Base-by-base conservation (phyloP, 2,797 vertebrate genomes). In the Acipenser transmontanus region DNA sequence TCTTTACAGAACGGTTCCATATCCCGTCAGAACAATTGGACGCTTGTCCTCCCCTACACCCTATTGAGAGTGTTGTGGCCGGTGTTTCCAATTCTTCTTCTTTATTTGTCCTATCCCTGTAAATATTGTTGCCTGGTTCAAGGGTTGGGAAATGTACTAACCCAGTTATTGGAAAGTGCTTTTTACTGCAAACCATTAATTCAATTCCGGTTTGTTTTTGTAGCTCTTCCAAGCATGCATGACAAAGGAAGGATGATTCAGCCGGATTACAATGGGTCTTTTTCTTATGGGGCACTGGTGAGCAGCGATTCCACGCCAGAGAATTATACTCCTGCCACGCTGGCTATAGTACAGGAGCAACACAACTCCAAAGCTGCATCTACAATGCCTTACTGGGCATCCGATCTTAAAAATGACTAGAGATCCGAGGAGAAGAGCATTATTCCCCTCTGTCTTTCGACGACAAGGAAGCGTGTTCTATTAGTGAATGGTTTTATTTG, bases 221-320 rank as follows among this genome's bases (percentile, higher is more conserved):
- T 84, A 98, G 97, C 94, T 72, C 83, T 96, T 73, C 93, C 94
- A 6, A 93, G 89, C 51, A 92, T 98, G 77, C 95, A 97, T 5
- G 91, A 94, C 77, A 93, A 93, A 49, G 92, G 91, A 63, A 85
- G 80, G 63, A 82, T 80, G 0, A 79, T 93, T 59, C 95, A 97
- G 84, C 93, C 95, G 0, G 95, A 98, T 65, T 91, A 92, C 76
- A 94, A 88, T 59, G 84, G 92, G 50, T 93, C 95, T 1, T 98
- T 98, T 75, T 96, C 96, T 61, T 99, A 99, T 0, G 97, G 97
- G 0, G 88, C 96, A 47, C 89, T 99, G 72, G 93, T 93, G 72
- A 98, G 90, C 87, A 95, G 93, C 0, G 94, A 98, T 61, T 84
- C 1, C 78, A 74, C 85, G 66, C 85, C 88, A 0, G 89, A 91